Percentiles rank a stretch among this genome's conserved stretches.
Conservation (phyloP, 2,888 invertebrate genomes). For the Deilephila elpenor region DNA sequence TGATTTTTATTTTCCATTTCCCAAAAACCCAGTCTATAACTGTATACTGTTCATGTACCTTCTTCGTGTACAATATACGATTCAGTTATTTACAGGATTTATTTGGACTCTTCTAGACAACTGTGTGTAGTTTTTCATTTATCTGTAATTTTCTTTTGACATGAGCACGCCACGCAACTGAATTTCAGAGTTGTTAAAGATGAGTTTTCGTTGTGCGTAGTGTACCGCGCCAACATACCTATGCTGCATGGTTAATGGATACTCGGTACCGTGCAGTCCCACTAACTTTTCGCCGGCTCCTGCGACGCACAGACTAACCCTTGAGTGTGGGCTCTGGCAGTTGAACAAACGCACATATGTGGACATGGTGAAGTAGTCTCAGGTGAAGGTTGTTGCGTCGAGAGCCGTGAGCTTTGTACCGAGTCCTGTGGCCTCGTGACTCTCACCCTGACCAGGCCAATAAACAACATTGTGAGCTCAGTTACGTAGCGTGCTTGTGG, state of each 20-base stretch:
- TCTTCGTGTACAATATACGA: background rate
- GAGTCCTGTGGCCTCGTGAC: background rate
- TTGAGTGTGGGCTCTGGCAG: too few relatives aligned
- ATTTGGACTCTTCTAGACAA: slow-evolving; percentile 46
- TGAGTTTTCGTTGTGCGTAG: background rate
- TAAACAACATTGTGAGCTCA: background rate
- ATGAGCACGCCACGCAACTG: background rate
- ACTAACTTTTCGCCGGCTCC: background rate
- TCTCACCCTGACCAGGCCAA: too few relatives aligned
- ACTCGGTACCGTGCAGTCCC: too few relatives aligned
- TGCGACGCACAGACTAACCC: too few relatives aligned
- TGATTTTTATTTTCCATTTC: background rate
- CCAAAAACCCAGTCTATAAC: background rate
- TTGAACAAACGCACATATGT: too few relatives aligned
- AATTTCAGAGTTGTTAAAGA: background rate
- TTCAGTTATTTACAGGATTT: slow-evolving; percentile 78
- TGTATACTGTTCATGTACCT: background rate
- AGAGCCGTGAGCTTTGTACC: too few relatives aligned
- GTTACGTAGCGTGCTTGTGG: background rate
- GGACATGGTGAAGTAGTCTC: too few relatives aligned
- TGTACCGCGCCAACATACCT: background rate
- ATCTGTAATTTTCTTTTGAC: slow-evolving; percentile 18
- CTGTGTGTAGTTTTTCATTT: slow-evolving; percentile 32
- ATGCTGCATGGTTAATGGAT: too few relatives aligned
- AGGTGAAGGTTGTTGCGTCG: too few relatives aligned